These are phyloP conservation scores for Apteryx owenii DNA, from an alignment of 2,113 vertebrate genomes.

Conservation along the genomic window DNA sequence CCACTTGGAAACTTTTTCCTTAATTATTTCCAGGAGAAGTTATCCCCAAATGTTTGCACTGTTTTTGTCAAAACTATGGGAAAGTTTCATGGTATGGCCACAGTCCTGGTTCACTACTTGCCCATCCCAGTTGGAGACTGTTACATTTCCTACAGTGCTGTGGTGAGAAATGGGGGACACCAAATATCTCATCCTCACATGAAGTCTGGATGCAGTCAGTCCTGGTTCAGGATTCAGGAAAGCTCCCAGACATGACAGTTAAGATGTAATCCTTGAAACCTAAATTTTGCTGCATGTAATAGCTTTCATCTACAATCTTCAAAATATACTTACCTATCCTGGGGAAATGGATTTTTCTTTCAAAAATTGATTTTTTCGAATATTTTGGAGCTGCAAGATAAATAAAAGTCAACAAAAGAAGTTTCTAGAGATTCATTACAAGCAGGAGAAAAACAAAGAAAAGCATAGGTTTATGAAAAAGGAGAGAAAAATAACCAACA, in stretches of 20 bases:
- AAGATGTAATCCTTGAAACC: not conserved
- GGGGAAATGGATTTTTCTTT: not conserved
- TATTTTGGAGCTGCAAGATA: not conserved
- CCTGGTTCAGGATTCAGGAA: not conserved
- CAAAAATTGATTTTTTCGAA: not conserved
- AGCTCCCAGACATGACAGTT: not conserved
- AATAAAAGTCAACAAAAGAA: not conserved
- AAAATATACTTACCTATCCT: not conserved
- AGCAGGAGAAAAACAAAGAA: not conserved
- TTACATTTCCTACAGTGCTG: not conserved
- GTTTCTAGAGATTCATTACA: not conserved
- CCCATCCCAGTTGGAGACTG: not conserved
- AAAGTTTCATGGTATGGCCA: not conserved
- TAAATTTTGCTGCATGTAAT: not conserved
- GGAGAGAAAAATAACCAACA: not conserved
- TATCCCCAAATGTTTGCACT: not conserved
- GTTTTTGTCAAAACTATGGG: not conserved
- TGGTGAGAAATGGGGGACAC: not conserved
- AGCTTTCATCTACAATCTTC: not conserved
- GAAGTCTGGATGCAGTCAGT: not conserved
- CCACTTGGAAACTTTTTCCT: not conserved
- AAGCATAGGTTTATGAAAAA: not conserved
- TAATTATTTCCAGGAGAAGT: not conserved
- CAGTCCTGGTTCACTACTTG: not conserved
- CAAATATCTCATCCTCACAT: not conserved